phyloP scores from a whole-genome alignment of 2,888 invertebrate species.

The Andrena fulva region DNA sequence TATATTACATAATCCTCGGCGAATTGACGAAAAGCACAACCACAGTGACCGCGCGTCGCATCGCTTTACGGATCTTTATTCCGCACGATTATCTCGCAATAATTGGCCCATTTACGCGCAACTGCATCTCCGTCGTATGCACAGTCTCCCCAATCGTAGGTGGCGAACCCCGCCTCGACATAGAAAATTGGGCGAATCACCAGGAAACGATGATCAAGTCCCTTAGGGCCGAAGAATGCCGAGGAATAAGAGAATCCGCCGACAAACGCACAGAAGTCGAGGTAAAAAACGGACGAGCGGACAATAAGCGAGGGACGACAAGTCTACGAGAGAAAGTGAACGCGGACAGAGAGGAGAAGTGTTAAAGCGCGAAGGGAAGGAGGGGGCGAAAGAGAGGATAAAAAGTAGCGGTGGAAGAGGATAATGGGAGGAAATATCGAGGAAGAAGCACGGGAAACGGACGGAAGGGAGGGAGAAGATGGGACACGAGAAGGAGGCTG shows the following conservation, averaged over 20 bases:
- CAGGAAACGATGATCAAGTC: not conserved
- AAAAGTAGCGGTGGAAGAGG: not conserved
- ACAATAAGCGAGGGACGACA: slow-evolving; percentile 10
- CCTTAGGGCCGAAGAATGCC: not conserved
- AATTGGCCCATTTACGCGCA: not conserved
- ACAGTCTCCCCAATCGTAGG: not conserved
- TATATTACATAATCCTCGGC: not conserved
- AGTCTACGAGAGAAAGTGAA: slow-evolving; percentile 8
- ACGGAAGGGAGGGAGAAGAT: not conserved
- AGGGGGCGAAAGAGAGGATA: no score
- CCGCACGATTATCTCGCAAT: not conserved
- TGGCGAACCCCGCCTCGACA: not conserved
- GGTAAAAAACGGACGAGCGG: not conserved
- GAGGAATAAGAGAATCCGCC: not conserved
- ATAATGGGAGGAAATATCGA: slow-evolving; percentile 5
- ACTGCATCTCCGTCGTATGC: not conserved
- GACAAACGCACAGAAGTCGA: not conserved
- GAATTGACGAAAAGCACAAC: not conserved
- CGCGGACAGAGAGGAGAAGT: not conserved
- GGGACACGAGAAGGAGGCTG: not conserved
- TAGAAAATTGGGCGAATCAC: not conserved
- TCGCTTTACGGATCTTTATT: not conserved
- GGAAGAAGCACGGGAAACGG: slow-evolving; percentile 23
- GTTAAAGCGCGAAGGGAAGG: no score
- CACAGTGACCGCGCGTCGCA: not conserved